Evolutionary conservation across 1,140 invertebrate species (phyloP), one percentile per base, ranked within the genome.

Genomic region (Apis cerana): DNA sequence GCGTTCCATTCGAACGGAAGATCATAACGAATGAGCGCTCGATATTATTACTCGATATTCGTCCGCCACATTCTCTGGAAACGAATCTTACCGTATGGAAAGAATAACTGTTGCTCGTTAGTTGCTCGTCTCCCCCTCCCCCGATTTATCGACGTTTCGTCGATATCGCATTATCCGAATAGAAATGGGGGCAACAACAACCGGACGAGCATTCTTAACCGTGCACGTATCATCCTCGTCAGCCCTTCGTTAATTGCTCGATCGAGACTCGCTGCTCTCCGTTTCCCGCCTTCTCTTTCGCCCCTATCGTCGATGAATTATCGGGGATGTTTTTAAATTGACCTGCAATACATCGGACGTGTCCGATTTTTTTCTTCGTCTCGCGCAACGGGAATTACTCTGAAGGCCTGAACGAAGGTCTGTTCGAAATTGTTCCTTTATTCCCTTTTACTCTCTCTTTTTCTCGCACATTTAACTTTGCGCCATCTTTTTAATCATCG

Each of bases 321-420:
- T 80, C 59, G 62, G 67, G 78, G 59, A 43, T 27, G 70, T 80
- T 74, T 80, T 80, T 80, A 65, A 74, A 80, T 74, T 56, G 69
- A 80, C 59, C 59, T 65, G 78, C 27, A 80, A 74, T 50, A 64
- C 33, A 33, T 64, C 59, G 33, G 69, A 74, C 78, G 59, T 74
- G 2, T 54, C 27, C 23, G 1, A 13, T 27, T 21, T 65, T 79
- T 79, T 71, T 54, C 48, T 43, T 52, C 67, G 23, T 17, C 52
- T 19, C 77, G 7, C 3, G 0, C 33, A 2, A 62, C 48, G 58
- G 43, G 19, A 71, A 43, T 58, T 48, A 71, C 77, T 71, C 71
- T 79, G 56, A 80, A 74, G 21, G 70, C 10, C 78, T 74, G n/a
- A n/a, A n/a, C n/a, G n/a, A n/a, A n/a, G n/a, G n/a, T n/a, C n/a